Base-by-base conservation (phyloP, 2,113 vertebrate species). In the Trematocara macrostoma region DNA sequence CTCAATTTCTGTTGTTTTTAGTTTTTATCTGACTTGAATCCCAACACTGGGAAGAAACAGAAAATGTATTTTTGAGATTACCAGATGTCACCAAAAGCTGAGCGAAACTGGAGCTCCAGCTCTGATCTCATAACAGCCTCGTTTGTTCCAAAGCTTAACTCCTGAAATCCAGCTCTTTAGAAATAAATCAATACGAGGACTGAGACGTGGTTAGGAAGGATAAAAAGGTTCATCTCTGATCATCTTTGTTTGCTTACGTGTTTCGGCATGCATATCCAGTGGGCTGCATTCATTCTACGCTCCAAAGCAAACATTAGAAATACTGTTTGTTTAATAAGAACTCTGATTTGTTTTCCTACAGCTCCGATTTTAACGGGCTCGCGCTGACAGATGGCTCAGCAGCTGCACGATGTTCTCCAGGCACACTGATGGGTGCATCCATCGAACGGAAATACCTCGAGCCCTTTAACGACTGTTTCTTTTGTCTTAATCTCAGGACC, bases 401-500 rank as follows among this genome's bases (percentile, higher is more conserved):
- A 49, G 71, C 71, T 34, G 71, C 71, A 18, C 3, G 69, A 9
- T 74, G 69, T 18, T 74, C 42, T 47, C 69, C 40, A 49, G 69
- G 26, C 26, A 1, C 23, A 12, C 45, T 49, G 45, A 31, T 18
- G 16, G 26, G 31, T 76, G 71, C n/a, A 12, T 49, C 71, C 71
- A 12, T 2, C 42, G 0, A 31, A 76, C 7, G 3, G 42, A 51
- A 76, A 76, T 3, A 34, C 45, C 9, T 47, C 15, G 3, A 76
- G 1, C 26, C 16, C 15, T 76, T 76, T 31, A 76, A 76, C 1
- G 6, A n/a, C 71, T 8, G 45, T 34, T 31, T 76, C 10, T 49
- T 29, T 7, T 79, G 42, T 74, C 3, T 26, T 16, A 56, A 45
- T 67, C 64, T 0, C 90, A 99, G 98, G 97, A 98, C 93, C 95